Conservation (phyloP, 2,888 invertebrate genomes). For the Elysia crispata region DNA sequence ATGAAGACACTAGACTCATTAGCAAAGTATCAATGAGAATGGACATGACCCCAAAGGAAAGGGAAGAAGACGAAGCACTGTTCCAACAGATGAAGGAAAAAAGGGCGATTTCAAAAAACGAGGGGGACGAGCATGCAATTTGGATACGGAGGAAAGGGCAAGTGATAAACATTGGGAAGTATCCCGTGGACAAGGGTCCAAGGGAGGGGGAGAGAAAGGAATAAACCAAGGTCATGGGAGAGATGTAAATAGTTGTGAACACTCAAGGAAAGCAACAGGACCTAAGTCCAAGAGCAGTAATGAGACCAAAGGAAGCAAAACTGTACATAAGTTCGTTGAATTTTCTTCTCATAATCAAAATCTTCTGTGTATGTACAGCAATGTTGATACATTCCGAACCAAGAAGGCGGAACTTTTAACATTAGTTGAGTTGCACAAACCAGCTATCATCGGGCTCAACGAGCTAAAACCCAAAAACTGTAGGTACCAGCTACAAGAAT, state of each 20-base stretch:
- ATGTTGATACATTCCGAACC: too few relatives aligned
- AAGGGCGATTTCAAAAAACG: neutral
- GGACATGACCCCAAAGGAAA: slow-evolving; percentile 1
- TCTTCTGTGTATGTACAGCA: too few relatives aligned
- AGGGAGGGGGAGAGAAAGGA: neutral
- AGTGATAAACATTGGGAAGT: slow-evolving; percentile 7
- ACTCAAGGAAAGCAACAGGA: too few relatives aligned
- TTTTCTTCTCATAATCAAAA: neutral
- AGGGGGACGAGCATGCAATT: neutral
- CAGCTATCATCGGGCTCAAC: neutral
- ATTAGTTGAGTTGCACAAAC: neutral
- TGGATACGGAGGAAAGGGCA: slow-evolving; percentile 6
- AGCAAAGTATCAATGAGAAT: slow-evolving; percentile 3
- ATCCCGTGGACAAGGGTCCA: slow-evolving; percentile 13
- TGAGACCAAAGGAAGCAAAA: neutral
- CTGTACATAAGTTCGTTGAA: neutral
- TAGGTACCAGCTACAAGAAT: slow-evolving; percentile 10
- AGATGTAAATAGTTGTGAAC: too few relatives aligned
- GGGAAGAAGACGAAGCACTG: neutral
- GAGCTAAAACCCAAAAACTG: slow-evolving; percentile 13
- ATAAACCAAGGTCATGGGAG: slow-evolving; percentile 5
- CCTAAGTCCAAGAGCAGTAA: too few relatives aligned
- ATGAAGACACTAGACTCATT: neutral
- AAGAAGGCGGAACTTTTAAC: too few relatives aligned
- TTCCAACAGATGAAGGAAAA: neutral